phyloP scores from a whole-genome alignment of 2,888 invertebrate species.

The Drosophila algonquin region DNA sequence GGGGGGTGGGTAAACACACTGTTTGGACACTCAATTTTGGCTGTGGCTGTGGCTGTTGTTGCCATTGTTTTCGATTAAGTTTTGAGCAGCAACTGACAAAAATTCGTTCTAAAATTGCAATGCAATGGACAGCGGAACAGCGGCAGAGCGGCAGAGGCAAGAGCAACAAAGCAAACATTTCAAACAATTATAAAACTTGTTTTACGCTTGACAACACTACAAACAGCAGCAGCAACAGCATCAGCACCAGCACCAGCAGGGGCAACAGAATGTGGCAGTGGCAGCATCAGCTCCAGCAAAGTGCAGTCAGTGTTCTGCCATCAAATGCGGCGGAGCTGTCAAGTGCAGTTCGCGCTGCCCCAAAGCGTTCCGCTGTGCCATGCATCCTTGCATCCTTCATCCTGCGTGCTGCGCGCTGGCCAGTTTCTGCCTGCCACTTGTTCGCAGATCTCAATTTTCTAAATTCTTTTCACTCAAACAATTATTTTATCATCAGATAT shows the following conservation, averaged over 20 bases:
- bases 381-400: not conserved
- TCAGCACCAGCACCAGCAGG: constrained; percentile 26
- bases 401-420: not conserved
- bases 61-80: constrained; percentile 70
- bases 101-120: constrained; percentile 75
- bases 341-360: constrained; percentile 57
- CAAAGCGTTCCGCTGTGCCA: not conserved
- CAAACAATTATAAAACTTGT: constrained; percentile 78
- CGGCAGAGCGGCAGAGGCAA: constrained; percentile 10
- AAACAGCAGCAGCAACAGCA: constrained; percentile 32
- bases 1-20: constrained; percentile 21
- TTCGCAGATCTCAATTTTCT: constrained; percentile 15
- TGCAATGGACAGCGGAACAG: constrained; percentile 58
- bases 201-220: constrained; percentile 73
- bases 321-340: constrained; percentile 75
- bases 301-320: constrained; percentile 72
- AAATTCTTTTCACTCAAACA: constrained; percentile 36
- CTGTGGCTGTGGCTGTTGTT: constrained; percentile 18
- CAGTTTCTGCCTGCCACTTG: constrained; percentile 15
- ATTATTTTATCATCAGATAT: constrained; percentile 37
- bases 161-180: constrained; percentile 64
- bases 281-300: constrained; percentile 37
- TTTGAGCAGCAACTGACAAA: constrained; percentile 74
- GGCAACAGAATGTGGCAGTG: constrained; percentile 22
- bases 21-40: constrained; percentile 55